Conservation (phyloP, 2,888 invertebrate species). For the Netelia inedita region DNA sequence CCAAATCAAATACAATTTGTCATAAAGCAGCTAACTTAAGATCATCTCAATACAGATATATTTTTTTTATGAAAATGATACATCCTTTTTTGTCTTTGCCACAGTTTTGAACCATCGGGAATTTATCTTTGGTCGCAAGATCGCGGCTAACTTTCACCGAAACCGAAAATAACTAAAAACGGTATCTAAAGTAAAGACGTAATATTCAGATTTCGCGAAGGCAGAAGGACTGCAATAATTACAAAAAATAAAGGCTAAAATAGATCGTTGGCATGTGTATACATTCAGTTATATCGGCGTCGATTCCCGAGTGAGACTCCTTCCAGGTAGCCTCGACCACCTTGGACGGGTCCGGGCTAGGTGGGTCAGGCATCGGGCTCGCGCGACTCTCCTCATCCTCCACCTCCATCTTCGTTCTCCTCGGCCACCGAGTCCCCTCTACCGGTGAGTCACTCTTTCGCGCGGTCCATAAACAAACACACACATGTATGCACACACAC, state of each 20-base stretch:
- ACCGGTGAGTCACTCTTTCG: conserved; percentile 81
- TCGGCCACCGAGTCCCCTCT: conserved; percentile 74
- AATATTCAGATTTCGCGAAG: no score
- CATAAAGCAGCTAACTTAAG: no score
- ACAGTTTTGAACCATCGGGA: no score
- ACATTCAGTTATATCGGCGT: conserved; percentile 57
- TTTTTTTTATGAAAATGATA: no score
- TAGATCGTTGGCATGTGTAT: not conserved
- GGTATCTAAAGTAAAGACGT: no score
- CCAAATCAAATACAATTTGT: not conserved
- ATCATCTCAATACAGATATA: no score
- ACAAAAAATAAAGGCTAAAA: not conserved
- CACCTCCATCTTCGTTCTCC: conserved; percentile 64
- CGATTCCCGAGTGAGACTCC: conserved; percentile 71
- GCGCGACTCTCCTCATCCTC: conserved; percentile 63
- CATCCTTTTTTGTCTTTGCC: no score
- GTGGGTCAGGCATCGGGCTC: conserved; percentile 78
- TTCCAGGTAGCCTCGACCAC: conserved; percentile 79
- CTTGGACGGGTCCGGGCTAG: conserved; percentile 81
- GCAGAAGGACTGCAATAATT: no score
- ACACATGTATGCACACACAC: conserved; percentile 2
- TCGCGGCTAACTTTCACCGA: no score
- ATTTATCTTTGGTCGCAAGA: no score
- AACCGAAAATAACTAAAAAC: no score
- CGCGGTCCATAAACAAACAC: conserved; percentile 54